A percentile compares a stretch with the other conserved stretches of the same genome.
phyloP scores from a whole-genome alignment of 2,113 vertebrate species.

The Piprites chloris region DNA sequence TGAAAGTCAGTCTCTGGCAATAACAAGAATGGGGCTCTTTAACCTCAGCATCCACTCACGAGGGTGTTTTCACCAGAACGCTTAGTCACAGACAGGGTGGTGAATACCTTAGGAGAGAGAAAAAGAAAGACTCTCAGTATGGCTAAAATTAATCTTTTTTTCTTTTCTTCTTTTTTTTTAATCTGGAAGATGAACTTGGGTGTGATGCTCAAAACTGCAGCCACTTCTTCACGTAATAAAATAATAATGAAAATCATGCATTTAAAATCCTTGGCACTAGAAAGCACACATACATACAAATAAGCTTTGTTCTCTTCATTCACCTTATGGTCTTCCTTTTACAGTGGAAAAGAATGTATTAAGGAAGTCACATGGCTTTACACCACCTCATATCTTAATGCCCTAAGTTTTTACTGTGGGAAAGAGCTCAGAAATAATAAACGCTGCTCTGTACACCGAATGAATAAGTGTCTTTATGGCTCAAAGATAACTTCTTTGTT shows the following conservation, averaged over 20 bases:
- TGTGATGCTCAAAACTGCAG: not conserved
- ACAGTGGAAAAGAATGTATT: not conserved
- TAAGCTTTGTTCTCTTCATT: not conserved
- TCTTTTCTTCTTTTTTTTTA: not conserved
- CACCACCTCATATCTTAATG: not conserved
- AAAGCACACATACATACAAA: not conserved
- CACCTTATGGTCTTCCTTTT: not conserved
- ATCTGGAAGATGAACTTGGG: not conserved
- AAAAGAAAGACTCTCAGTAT: not conserved
- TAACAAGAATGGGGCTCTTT: constrained; percentile 66
- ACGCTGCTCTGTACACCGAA: not conserved
- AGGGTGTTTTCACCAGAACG: constrained; percentile 50
- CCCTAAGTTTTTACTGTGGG: not conserved
- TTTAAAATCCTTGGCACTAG: not conserved
- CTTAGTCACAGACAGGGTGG: constrained; percentile 68
- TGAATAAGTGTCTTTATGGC: not conserved
- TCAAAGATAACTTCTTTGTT: not conserved
- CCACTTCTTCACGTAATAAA: not conserved
- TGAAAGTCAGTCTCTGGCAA: constrained; percentile 42
- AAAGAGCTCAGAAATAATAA: not conserved
- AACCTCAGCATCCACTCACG: constrained; percentile 78
- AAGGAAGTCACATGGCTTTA: not conserved
- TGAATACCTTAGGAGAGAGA: constrained; percentile 66
- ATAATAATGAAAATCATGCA: not conserved
- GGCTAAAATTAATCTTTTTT: not conserved